phyloP scores from a whole-genome alignment of 2,797 vertebrate genomes.

The Distichodus sexfasciatus region DNA sequence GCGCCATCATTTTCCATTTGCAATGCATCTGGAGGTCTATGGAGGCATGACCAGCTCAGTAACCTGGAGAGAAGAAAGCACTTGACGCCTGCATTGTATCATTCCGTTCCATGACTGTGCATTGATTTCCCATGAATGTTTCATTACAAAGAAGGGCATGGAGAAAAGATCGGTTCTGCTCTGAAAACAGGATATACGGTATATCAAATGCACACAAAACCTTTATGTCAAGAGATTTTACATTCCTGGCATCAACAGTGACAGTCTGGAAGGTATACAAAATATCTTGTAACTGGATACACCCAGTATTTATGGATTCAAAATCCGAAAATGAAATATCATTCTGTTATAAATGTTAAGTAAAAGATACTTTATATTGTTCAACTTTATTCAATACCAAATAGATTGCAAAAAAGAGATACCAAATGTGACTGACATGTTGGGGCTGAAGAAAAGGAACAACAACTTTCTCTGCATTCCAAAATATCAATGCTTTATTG shows the following conservation, averaged over 20 bases:
- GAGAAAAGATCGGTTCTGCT: constrained; percentile 22
- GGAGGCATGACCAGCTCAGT: constrained; percentile 35
- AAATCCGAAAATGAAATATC: not conserved
- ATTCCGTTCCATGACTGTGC: constrained; percentile 37
- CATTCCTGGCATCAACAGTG: not conserved
- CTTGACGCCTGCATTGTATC: constrained; percentile 23
- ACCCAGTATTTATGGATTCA: not conserved
- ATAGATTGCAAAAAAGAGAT: no score
- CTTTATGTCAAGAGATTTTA: constrained; percentile 6
- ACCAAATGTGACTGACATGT: no score
- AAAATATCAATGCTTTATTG: no score
- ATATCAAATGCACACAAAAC: constrained; percentile 22
- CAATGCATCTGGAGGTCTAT: constrained; percentile 23
- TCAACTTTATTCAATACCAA: not conserved
- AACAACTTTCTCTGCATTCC: no score
- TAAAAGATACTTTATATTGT: not conserved
- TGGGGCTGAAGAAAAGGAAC: no score
- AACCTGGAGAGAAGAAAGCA: constrained; percentile 39
- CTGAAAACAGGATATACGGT: constrained; percentile 32
- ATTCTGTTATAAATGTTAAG: not conserved
- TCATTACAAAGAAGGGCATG: constrained; percentile 31
- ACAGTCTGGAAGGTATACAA: not conserved
- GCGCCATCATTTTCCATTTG: constrained; percentile 30
- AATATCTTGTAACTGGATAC: not conserved
- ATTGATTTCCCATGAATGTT: constrained; percentile 52